Evolutionary conservation across 2,797 vertebrate species (phyloP), one percentile per base, ranked within the genome.

Genomic region (Loris lydekkerianus): DNA sequence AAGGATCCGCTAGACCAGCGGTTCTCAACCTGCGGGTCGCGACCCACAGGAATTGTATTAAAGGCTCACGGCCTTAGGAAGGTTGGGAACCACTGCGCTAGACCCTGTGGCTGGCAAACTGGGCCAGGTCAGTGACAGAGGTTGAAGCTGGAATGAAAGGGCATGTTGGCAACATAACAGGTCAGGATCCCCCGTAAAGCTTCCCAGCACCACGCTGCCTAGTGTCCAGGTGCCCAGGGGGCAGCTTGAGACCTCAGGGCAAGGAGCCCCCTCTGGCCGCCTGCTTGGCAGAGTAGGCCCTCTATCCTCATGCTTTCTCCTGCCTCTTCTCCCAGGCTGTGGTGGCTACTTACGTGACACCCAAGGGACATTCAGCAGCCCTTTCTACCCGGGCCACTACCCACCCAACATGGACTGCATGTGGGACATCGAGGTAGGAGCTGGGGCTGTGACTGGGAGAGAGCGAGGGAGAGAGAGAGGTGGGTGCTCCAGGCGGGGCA

Each of bases 301-400:
- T 73, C 0, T 3, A 63, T 27, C 43, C 61, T 86, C 76, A 34
- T 0, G 2, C 14, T 0, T 27, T 81, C 40, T 96, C 43, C 18
- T 63, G 31, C 40, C 80, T 94, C 93, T 60, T 73, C 53, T 78
- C 92, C 75, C 97, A 99, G 93, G 2, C 27, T 99, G 99, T 0
- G 99, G 99, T 5, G 98, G 98, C 43, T 82, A 65, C 27, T 97
- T 99, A 37, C 96, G 0, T 0, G 98, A 96, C 1, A 2, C 56
- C 1, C 97, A 91, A 0, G 99, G 99, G 40, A 97, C 0, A 1
- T 99, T 99, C 87, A 98, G 93, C 1, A 99, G 99, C 23, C 99
- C 99, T 25, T 99, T 99, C 97, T 99, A 98, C 94, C 99, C 99
- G 0, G 99, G 98, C 31, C 99, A 99, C 98, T 99, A 99, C 94